Evolutionary conservation across 2,797 vertebrate genomes (phyloP).

Genomic region (Denticeps clupeoides): DNA sequence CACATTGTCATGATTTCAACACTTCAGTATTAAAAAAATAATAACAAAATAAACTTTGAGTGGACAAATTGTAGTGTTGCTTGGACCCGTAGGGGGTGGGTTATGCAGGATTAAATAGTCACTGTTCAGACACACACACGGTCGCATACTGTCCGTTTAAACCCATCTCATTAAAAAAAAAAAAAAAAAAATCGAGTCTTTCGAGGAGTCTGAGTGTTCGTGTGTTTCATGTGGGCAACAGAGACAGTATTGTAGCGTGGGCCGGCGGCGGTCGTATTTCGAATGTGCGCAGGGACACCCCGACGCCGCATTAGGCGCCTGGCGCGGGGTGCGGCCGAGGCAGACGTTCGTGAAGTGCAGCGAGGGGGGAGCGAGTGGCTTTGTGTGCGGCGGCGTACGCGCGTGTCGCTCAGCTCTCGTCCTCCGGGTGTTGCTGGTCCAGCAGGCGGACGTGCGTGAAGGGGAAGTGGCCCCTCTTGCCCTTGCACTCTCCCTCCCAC

Average conservation of each 20-base stretch:
- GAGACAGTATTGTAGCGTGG: too few species aligned
- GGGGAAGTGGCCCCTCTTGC: constrained; percentile 91
- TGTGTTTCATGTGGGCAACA: too few species aligned
- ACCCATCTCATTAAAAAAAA: too few species aligned
- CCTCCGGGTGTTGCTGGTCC: constrained; percentile 94
- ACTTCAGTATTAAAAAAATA: too few species aligned
- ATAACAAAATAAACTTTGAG: constrained; percentile 38
- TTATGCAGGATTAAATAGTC: too few species aligned
- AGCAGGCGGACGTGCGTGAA: constrained; percentile 97
- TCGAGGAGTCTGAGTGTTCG: too few species aligned
- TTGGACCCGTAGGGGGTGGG: not conserved
- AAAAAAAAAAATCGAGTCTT: too few species aligned
- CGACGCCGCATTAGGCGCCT: not conserved
- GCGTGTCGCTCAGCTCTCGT: constrained; percentile 53
- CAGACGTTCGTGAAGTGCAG: not conserved
- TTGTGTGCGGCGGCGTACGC: constrained; percentile 41
- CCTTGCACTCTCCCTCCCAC: constrained; percentile 97
- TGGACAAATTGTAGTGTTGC: constrained; percentile 33
- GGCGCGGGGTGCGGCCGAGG: constrained; percentile 4
- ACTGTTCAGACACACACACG: too few species aligned
- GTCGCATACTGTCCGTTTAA: too few species aligned
- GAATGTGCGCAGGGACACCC: not conserved
- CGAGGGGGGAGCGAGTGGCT: not conserved
- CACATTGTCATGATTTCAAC: constrained; percentile 30
- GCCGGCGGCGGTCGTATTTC: not conserved